These are phyloP conservation scores for Clostera curtula DNA, from an alignment of 2,888 invertebrate genomes.

Conservation along the genomic window DNA sequence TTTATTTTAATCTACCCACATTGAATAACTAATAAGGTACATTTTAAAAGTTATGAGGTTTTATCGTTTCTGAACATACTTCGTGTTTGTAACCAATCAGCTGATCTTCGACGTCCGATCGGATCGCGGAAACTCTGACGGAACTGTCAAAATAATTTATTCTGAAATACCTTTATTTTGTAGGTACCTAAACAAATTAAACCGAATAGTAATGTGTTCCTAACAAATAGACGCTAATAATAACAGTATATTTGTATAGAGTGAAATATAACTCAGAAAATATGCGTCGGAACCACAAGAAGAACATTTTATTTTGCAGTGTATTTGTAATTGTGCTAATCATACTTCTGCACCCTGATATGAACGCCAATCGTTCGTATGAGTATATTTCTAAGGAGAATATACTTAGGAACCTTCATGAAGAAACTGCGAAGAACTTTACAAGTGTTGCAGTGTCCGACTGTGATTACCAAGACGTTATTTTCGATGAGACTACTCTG, in stretches of 20 bases:
- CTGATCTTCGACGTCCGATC: no score
- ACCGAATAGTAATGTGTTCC: no score
- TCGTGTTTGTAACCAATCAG: no score
- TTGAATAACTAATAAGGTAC: no score
- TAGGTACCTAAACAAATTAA: no score
- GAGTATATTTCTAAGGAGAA: conserved; percentile 58
- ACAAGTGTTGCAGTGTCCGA: conserved; percentile 45
- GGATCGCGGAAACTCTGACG: no score
- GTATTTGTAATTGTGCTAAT: conserved; percentile 34
- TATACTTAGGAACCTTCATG: conserved; percentile 53
- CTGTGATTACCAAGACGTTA: conserved; percentile 52
- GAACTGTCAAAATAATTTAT: no score
- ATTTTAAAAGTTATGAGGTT: no score
- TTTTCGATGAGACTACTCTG: conserved; percentile 47
- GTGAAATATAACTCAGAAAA: conserved; percentile 13
- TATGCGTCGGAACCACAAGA: conserved; percentile 47
- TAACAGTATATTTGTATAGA: no score
- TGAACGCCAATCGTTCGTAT: conserved; percentile 45
- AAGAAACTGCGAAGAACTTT: conserved; percentile 57
- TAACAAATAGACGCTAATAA: no score
- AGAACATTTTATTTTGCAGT: conserved; percentile 39
- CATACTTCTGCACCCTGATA: conserved; percentile 46
- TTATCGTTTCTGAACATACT: no score
- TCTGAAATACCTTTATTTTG: no score
- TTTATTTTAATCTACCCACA: conserved; percentile 1